Percentiles rank a stretch among this genome's conserved stretches.
Conservation (phyloP, 2,113 vertebrate species). For the Siphamia tubifer region DNA sequence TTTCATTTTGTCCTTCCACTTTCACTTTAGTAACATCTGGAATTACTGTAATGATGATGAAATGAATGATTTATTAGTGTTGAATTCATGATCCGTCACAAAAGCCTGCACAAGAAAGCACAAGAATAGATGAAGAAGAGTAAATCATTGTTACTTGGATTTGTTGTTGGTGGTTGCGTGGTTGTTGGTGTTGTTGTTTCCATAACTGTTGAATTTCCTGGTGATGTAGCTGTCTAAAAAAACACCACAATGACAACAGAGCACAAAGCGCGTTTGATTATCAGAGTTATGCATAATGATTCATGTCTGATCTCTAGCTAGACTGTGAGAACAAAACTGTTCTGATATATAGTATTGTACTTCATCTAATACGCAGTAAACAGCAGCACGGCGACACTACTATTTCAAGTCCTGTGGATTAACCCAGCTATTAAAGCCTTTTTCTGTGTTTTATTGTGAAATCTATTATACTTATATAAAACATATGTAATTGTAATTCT, state of each 20-base stretch:
- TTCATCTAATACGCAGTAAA: no score
- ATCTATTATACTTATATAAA: no score
- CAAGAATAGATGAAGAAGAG: not conserved
- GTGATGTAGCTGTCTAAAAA: not conserved
- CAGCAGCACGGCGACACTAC: no score
- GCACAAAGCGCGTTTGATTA: no score
- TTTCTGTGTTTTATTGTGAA: no score
- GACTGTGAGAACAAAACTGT: no score
- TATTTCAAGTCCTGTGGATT: no score
- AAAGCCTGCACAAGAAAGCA: not conserved
- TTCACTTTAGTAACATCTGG: not conserved
- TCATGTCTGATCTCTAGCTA: no score
- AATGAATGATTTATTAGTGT: not conserved
- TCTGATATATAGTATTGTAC: no score
- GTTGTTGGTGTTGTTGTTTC: fast-evolving
- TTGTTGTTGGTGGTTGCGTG: fast-evolving
- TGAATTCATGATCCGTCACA: not conserved
- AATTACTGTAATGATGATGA: not conserved
- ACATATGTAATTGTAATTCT: no score
- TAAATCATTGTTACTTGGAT: not conserved
- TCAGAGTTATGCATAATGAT: no score
- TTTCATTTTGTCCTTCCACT: not conserved
- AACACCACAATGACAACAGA: not conserved
- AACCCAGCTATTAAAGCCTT: no score
- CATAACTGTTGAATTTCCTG: not conserved